Evolutionary conservation across 2,113 vertebrate species (phyloP).

Genomic region (Tupaia tana): DNA sequence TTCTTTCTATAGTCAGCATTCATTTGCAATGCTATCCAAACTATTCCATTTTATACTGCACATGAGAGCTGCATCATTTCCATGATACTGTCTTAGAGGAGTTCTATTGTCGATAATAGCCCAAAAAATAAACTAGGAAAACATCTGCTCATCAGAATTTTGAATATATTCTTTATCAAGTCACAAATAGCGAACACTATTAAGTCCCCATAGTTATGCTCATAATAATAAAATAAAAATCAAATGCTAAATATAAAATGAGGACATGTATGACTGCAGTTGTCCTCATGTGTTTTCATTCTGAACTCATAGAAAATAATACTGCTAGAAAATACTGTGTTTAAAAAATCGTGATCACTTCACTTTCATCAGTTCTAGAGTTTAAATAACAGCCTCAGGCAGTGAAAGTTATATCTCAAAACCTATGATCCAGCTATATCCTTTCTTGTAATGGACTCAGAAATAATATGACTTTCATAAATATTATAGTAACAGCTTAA

Average conservation of each 20-base stretch:
- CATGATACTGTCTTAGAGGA: background rate
- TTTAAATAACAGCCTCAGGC: conserved; percentile 19
- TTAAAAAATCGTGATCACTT: conserved; percentile 37
- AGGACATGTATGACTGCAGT: background rate
- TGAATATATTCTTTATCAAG: background rate
- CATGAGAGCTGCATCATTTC: background rate
- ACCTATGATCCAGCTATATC: conserved; percentile 64
- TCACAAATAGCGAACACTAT: background rate
- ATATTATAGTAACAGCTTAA: conserved; percentile 75
- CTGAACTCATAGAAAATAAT: conserved; percentile 12
- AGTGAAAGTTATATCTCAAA: conserved; percentile 59
- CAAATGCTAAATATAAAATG: background rate
- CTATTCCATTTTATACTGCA: background rate
- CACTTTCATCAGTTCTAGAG: background rate
- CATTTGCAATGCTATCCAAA: background rate
- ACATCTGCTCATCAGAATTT: background rate
- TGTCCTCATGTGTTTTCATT: background rate
- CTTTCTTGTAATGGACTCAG: conserved; percentile 72
- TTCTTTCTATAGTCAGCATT: background rate
- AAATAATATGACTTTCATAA: conserved; percentile 78
- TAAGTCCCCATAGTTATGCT: background rate
- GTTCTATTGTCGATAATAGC: background rate
- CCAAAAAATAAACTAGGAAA: background rate
- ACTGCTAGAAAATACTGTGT: background rate
- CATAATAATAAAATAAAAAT: background rate